phyloP scores from a whole-genome alignment of 2,797 vertebrate species.

The Dromococcyx pavoninus region DNA sequence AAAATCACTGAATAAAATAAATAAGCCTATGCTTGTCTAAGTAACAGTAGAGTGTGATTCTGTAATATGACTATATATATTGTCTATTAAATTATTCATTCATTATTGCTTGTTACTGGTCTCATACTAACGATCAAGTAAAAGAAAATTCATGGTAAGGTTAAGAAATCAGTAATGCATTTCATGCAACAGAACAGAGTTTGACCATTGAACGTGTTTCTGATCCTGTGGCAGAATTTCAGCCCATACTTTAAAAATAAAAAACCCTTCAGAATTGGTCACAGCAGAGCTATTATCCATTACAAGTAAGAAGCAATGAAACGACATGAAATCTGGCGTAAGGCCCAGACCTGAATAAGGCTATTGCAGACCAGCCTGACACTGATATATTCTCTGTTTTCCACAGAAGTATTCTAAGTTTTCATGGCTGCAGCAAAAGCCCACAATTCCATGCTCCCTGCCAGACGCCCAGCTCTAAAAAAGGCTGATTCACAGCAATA shows the following conservation, averaged over 20 bases:
- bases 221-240: neutral
- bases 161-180: neutral
- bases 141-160: neutral
- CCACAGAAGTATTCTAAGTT: neutral
- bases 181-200: accelerated
- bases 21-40: neutral
- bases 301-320: conserved; percentile 4
- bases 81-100: neutral
- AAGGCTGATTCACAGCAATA: neutral
- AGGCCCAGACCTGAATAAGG: conserved; percentile 12
- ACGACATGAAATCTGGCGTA: neutral
- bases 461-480: neutral
- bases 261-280: neutral
- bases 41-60: neutral
- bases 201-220: neutral
- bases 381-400: conserved; percentile 24
- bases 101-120: neutral
- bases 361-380: conserved; percentile 14
- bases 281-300: conserved; percentile 7
- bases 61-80: neutral
- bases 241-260: neutral
- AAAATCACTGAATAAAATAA: neutral
- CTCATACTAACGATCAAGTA: neutral
- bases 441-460: neutral
- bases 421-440: neutral